phyloP scores from a whole-genome alignment of 2,113 vertebrate genomes.

The Turdus rufiventris region DNA sequence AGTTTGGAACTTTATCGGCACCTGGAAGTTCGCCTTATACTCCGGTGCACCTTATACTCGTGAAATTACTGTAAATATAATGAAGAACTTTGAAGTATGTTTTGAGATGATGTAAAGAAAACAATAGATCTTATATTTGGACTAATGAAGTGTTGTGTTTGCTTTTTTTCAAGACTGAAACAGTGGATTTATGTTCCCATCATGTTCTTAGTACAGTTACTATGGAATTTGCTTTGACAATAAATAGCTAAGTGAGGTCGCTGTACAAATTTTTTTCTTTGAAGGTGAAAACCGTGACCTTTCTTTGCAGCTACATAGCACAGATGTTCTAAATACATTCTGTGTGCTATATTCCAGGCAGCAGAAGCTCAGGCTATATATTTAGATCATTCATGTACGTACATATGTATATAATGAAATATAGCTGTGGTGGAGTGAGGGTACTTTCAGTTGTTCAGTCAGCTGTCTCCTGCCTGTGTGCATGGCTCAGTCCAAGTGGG shows the following conservation, averaged over 20 bases:
- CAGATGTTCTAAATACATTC: not conserved
- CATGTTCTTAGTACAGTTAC: not conserved
- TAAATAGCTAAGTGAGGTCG: not conserved
- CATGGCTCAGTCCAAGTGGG: not conserved
- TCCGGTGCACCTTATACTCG: too few species aligned
- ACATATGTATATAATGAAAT: not conserved
- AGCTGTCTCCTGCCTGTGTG: not conserved
- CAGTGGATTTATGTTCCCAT: not conserved
- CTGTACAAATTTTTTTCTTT: not conserved
- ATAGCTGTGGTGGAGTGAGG: not conserved
- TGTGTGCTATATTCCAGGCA: not conserved
- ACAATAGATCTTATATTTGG: not conserved
- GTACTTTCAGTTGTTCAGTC: not conserved
- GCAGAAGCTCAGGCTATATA: not conserved
- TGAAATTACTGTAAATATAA: not conserved
- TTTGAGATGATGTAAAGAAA: not conserved
- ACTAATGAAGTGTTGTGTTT: not conserved
- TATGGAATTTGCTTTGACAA: not conserved
- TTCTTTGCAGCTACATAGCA: not conserved
- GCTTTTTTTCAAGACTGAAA: not conserved
- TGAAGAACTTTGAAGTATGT: not conserved
- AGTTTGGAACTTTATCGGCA: too few species aligned
- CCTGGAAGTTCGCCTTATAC: too few species aligned
- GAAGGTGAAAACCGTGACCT: not conserved
- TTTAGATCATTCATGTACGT: not conserved